Evolutionary conservation across 2,888 invertebrate genomes (phyloP).

Genomic region (Branchellion lobata): DNA sequence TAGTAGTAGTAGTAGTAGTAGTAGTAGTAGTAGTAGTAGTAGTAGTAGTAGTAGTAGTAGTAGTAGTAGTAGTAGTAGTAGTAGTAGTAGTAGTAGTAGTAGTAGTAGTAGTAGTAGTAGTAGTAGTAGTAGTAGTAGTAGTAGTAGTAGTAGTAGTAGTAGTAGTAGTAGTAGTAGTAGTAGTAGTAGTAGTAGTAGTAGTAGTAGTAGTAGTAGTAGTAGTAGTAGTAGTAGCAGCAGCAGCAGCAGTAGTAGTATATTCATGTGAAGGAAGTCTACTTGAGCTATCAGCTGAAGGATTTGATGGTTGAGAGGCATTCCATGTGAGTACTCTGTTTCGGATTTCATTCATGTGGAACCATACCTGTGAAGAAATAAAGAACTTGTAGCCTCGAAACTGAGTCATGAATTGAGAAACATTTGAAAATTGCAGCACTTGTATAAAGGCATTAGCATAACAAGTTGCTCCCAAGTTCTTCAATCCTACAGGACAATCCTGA

Average conservation of each 20-base stretch:
- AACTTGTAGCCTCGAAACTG: no score
- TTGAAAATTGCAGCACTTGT: no score
- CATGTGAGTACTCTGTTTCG: conserved; percentile 68
- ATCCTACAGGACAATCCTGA: conserved; percentile 65
- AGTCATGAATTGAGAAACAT: no score
- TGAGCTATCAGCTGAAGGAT: no score
- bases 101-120: conserved; percentile 37
- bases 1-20: conserved; percentile 36
- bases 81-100: conserved; percentile 37
- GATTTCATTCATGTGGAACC: conserved; percentile 66
- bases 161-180: conserved; percentile 25
- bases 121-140: conserved; percentile 34
- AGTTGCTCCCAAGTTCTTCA: conserved; percentile 70
- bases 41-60: conserved; percentile 37
- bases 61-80: conserved; percentile 36
- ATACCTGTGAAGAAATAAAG: conserved; percentile 60
- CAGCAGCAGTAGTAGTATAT: conserved; percentile 33
- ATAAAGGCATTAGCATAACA: conserved; percentile 71
- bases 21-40: conserved; percentile 34
- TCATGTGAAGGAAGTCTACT: background rate
- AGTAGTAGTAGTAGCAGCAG: conserved; percentile 43
- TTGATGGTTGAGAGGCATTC: no score
- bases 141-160: conserved; percentile 30
- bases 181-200: conserved; percentile 40
- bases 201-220: conserved; percentile 45